Conservation (phyloP, 2,113 vertebrate species). For the Australoheros scitulus region DNA sequence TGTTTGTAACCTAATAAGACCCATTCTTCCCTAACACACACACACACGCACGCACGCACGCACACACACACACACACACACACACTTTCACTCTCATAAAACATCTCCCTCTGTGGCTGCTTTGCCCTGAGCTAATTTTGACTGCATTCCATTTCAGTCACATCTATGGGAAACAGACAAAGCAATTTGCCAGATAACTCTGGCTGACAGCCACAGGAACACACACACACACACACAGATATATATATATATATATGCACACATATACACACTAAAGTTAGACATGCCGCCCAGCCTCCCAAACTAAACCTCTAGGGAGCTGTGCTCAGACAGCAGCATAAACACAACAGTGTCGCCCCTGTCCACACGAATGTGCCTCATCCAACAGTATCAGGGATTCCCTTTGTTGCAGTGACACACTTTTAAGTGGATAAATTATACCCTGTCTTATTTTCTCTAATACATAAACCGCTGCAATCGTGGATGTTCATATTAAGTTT, state of each 20-base stretch:
- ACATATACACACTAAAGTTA: constrained; percentile 17
- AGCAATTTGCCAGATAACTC: constrained; percentile 66
- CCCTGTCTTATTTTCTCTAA: neutral
- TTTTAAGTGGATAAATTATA: neutral
- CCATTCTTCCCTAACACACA: constrained; percentile 25
- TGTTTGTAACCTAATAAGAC: constrained; percentile 54
- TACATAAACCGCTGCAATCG: neutral
- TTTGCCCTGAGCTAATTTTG: constrained; percentile 62
- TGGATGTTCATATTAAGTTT: neutral
- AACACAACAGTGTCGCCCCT: constrained; percentile 28
- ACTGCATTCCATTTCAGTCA: constrained; percentile 69
- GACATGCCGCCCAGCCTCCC: constrained; percentile 30
- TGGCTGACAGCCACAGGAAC: constrained; percentile 41
- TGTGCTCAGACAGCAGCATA: constrained; percentile 40
- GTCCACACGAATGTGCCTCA: constrained; percentile 27
- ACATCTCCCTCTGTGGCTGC: constrained; percentile 28
- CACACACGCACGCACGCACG: neutral
- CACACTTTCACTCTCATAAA: constrained; percentile 53
- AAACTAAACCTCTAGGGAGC: constrained; percentile 43
- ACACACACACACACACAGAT: neutral
- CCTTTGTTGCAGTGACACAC: constrained; percentile 6
- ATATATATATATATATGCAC: neutral
- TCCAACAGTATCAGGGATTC: constrained; percentile 16
- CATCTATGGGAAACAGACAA: constrained; percentile 76
- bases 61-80: constrained; percentile 13